Conservation (phyloP, 2,888 invertebrate genomes). For the Chamaedrilus cognettii region DNA sequence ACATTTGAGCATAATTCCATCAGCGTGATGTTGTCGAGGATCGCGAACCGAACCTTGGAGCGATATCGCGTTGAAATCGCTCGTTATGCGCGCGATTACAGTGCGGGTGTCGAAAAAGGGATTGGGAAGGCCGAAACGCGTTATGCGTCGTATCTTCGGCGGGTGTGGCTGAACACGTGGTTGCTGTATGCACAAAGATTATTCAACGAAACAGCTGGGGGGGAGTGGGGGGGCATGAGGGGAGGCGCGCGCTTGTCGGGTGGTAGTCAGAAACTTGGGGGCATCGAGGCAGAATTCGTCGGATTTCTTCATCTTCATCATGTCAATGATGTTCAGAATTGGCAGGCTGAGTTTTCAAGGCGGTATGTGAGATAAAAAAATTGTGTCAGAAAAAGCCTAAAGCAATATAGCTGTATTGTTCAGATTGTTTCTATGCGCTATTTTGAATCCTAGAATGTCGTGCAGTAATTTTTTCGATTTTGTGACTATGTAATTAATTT, state of each 20-base stretch:
- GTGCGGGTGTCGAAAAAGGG: background rate
- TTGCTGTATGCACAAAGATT: background rate
- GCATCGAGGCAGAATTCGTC: background rate
- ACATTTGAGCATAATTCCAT: background rate
- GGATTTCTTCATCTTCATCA: constrained; percentile 9
- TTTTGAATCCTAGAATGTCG: too few relatives aligned
- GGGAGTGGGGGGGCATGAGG: background rate
- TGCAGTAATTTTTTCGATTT: background rate
- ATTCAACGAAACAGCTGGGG: background rate
- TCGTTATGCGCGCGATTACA: background rate
- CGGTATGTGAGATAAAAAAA: too few relatives aligned
- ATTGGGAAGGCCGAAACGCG: background rate
- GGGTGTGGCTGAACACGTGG: background rate
- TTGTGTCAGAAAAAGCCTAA: too few relatives aligned
- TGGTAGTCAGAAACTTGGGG: background rate
- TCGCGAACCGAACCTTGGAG: background rate
- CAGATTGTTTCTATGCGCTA: too few relatives aligned
- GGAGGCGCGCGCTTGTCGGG: background rate
- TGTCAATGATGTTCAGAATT: constrained; percentile 1
- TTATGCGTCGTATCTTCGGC: background rate
- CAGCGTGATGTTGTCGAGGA: background rate
- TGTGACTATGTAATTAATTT: too few relatives aligned
- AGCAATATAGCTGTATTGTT: too few relatives aligned
- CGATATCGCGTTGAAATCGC: background rate
- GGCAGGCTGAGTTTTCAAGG: background rate